Conservation (phyloP, 2,888 invertebrate species). For the Epicampocera succincta region DNA sequence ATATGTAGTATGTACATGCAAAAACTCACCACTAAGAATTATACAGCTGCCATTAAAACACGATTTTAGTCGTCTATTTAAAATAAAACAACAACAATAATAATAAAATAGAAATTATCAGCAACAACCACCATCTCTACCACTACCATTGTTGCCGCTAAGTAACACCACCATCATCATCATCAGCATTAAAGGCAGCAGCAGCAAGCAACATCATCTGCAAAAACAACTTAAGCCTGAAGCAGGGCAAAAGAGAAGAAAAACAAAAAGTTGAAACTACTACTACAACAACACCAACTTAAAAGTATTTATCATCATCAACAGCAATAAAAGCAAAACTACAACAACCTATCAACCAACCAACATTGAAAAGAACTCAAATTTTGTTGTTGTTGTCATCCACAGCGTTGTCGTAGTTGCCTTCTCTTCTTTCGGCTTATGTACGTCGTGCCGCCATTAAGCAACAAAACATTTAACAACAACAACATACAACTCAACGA, state of each 20-base stretch:
- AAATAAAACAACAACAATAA: slow-evolving; percentile 34
- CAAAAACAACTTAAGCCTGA: slow-evolving; percentile 46
- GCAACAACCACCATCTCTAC: slow-evolving; percentile 52
- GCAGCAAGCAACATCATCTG: slow-evolving; percentile 57
- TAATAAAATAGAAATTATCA: slow-evolving; percentile 12
- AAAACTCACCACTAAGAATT: slow-evolving; percentile 65
- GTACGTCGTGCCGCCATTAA: slow-evolving; percentile 54
- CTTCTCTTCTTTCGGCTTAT: slow-evolving; percentile 43
- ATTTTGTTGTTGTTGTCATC: slow-evolving; percentile 50
- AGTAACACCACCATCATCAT: slow-evolving; percentile 54
- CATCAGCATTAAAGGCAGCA: slow-evolving; percentile 43
- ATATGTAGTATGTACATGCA: too few relatives aligned
- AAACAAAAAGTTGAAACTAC: slow-evolving; percentile 38
- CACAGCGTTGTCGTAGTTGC: slow-evolving; percentile 35
- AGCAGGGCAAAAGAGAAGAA: slow-evolving; percentile 24
- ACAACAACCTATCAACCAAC: slow-evolving; percentile 43
- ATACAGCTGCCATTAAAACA: slow-evolving; percentile 67
- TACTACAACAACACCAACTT: slow-evolving; percentile 38
- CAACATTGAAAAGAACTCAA: slow-evolving; percentile 56
- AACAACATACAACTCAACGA: slow-evolving; percentile 1
- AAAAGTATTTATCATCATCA: slow-evolving; percentile 61
- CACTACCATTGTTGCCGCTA: slow-evolving; percentile 23
- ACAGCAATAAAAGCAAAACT: slow-evolving; percentile 37
- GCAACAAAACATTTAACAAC: slow-evolving; percentile 40
- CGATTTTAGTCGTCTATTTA: slow-evolving; percentile 52